Conservation (phyloP, 2,113 vertebrate species). For the Fulica atra region DNA sequence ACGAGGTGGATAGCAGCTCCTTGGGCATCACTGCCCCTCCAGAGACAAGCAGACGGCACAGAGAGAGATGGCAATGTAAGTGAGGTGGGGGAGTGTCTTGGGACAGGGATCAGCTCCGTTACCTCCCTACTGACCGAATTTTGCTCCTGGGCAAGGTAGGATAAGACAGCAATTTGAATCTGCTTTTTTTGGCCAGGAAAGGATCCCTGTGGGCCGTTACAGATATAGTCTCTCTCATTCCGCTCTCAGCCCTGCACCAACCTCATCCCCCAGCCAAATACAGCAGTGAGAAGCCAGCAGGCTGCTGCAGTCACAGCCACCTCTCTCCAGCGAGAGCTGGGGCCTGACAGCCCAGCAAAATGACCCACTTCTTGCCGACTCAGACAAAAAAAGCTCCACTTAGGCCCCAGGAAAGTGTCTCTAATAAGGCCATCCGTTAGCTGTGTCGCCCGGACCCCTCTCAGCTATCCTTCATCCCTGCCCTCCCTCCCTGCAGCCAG, state of each 20-base stretch:
- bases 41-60: neutral
- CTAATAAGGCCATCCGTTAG: constrained; percentile 83
- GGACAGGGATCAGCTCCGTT: rapidly evolving
- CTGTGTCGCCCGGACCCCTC: constrained; percentile 62
- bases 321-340: constrained; percentile 49
- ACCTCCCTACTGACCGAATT: neutral
- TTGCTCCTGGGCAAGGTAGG: neutral
- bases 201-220: neutral
- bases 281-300: constrained; percentile 17
- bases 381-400: constrained; percentile 79
- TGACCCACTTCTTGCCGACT: constrained; percentile 81
- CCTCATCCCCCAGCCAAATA: neutral
- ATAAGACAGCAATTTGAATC: neutral
- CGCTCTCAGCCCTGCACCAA: neutral
- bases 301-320: constrained; percentile 37
- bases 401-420: constrained; percentile 78
- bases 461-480: constrained; percentile 75
- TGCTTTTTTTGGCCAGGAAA: neutral
- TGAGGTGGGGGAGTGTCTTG: neutral
- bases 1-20: neutral
- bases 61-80: neutral
- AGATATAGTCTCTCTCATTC: neutral
- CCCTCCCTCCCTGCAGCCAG: constrained; percentile 73
- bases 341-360: constrained; percentile 77
- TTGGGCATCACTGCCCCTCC: neutral